phyloP scores from a whole-genome alignment of 2,113 vertebrate species.

The Diadophis punctatus region DNA sequence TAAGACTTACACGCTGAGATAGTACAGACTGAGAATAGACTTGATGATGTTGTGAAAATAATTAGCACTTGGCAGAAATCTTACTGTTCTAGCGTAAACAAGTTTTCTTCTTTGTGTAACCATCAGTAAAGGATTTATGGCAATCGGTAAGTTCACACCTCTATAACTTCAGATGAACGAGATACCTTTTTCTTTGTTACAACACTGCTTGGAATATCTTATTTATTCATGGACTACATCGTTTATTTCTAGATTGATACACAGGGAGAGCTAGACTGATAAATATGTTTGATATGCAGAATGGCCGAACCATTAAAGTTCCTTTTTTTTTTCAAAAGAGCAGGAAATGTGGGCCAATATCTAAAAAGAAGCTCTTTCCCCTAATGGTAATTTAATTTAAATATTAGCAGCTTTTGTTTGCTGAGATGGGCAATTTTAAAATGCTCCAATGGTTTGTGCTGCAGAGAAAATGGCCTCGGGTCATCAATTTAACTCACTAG shows the following conservation, averaged over 20 bases:
- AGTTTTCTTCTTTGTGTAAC: background rate
- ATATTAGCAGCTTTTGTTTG: conserved; percentile 24
- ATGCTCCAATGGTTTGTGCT: background rate
- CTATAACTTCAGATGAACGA: background rate
- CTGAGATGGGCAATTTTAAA: conserved; percentile 31
- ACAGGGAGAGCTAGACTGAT: background rate
- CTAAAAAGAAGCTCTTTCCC: background rate
- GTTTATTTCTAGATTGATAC: background rate
- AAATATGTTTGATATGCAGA: background rate
- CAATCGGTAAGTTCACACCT: background rate
- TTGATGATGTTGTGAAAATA: background rate
- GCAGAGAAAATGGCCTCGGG: conserved; percentile 31
- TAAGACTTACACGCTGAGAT: background rate
- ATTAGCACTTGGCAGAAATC: background rate
- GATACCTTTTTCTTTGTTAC: background rate
- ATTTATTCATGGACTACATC: background rate
- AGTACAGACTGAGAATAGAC: background rate
- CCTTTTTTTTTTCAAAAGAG: background rate
- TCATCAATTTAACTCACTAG: background rate
- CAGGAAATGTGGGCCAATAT: background rate
- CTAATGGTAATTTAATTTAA: background rate
- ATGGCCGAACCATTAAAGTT: background rate
- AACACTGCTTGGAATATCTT: background rate
- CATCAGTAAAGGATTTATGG: background rate
- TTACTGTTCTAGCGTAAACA: background rate